Percentiles rank a stretch among this genome's conserved stretches.
Evolutionary conservation across 2,888 invertebrate species (phyloP).

Genomic region (Diabrotica balteata): DNA sequence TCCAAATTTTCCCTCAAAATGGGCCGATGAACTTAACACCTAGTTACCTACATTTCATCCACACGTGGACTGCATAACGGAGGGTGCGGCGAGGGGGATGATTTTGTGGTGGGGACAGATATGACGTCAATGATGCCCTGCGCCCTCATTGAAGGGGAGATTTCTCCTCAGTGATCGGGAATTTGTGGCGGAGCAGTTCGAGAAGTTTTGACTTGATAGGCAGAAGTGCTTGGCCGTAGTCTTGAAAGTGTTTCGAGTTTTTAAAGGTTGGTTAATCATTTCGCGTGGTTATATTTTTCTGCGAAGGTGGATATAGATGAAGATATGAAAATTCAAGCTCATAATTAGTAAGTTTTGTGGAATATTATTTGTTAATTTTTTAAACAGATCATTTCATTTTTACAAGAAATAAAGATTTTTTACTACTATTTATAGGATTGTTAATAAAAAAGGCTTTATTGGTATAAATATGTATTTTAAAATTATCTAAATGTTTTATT

Average conservation of each 20-base stretch:
- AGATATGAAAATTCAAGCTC: conserved; percentile 37
- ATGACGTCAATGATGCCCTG: conserved; percentile 50
- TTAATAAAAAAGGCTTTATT: too few relatives aligned
- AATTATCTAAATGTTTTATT: too few relatives aligned
- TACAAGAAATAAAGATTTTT: too few relatives aligned
- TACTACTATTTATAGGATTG: too few relatives aligned
- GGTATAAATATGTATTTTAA: too few relatives aligned
- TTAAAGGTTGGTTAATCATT: background rate
- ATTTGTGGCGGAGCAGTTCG: conserved; percentile 24
- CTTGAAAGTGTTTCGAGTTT: too few relatives aligned
- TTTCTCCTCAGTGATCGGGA: conserved; percentile 13
- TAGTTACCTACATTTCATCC: conserved; percentile 51
- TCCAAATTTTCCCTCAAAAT: conserved; percentile 30
- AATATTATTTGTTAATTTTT: too few relatives aligned
- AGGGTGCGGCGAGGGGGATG: conserved; percentile 31
- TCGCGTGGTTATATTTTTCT: conserved; percentile 1
- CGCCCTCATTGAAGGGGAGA: conserved; percentile 19
- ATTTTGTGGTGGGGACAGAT: conserved; percentile 28
- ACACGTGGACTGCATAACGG: conserved; percentile 42
- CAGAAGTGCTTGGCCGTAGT: background rate
- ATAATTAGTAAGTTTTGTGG: conserved; percentile 31
- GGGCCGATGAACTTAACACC: conserved; percentile 52
- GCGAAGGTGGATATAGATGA: conserved; percentile 13
- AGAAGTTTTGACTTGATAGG: conserved; percentile 7
- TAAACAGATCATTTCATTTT: too few relatives aligned